Base-by-base conservation (phyloP, 2,797 vertebrate genomes). In the Enteromius fasciolatus region DNA sequence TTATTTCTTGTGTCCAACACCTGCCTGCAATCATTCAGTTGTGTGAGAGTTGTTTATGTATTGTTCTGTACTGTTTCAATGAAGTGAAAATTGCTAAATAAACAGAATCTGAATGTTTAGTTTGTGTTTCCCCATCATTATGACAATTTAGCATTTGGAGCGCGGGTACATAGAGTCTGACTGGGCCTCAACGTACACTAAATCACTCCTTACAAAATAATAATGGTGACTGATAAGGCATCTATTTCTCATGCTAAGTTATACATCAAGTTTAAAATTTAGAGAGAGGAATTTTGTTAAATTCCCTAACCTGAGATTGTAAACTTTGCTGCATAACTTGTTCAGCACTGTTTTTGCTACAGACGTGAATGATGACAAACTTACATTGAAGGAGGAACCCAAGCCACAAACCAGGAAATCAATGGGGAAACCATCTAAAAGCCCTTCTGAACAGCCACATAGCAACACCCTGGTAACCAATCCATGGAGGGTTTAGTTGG, bases 101-200 rank as follows among this genome's bases (percentile, higher is more conserved):
- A 44, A 76, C 39, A 4, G 9, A 76, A 46, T 31, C 23, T 28
- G 28, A 76, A 76, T 46, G 57, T 44, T 63, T 61, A 44, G 73
- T n/a, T 76, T 59, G 54, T 44, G 54, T 61, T 76, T 76, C 39
- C 9, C 23, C 17, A 76, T 76, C 75, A 76, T 76, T 76, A 63
- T 25, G 39, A 31, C 39, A 31, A 76, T 76, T 61, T 76, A 63
- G 57, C 23, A 54, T 25, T 57, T 54, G 23, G 31, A 75, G 48
- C 4, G 0, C 14, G 23, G 36, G 11, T n/a, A 54, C 18, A 23
- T 23, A 14, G 11, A 17, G 50, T n/a, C 31, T 57, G 33, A 59
- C n/a, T 75, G 52, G 20, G 33, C 33, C 33, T 41, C 73, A 59
- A 18, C 8, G 9, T 59, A 9, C n/a, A 41, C 73, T 41, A 41